phyloP scores from a whole-genome alignment of 1,140 invertebrate species.

The Orussus abietinus region DNA sequence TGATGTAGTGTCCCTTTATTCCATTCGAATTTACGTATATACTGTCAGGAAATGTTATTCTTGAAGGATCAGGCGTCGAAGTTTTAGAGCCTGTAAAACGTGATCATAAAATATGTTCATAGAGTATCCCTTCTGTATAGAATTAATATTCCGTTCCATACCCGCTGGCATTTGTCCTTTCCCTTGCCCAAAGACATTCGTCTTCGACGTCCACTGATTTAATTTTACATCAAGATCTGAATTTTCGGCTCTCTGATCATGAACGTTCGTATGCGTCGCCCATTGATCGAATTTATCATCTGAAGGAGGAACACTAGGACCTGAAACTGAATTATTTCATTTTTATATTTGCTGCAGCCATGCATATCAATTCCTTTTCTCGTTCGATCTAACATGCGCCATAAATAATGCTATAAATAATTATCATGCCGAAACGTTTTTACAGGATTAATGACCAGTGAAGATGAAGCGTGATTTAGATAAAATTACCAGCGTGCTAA shows the following conservation, averaged over 20 bases:
- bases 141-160: conserved; percentile 10
- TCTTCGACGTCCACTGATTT: conserved; percentile 22
- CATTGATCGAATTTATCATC: conserved; percentile 20
- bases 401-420: no score
- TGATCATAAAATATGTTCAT: neutral
- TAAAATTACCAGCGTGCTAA: no score
- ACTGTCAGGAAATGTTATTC: conserved; percentile 19
- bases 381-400: no score
- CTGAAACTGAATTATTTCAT: neutral
- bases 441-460: no score
- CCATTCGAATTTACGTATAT: conserved; percentile 29
- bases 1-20: conserved; percentile 28
- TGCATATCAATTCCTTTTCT: no score
- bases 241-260: conserved; percentile 16
- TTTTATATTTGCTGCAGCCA: no score
- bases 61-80: conserved; percentile 1
- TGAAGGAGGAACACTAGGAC: neutral
- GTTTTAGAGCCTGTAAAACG: conserved; percentile 12
- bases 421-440: no score
- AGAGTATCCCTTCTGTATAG: neutral
- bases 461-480: no score
- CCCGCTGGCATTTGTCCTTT: conserved; percentile 18
- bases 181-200: conserved; percentile 17
- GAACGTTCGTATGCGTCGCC: conserved; percentile 15
- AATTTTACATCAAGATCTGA: conserved; percentile 22